Percentiles rank a stretch among this genome's conserved stretches.
phyloP scores from a whole-genome alignment of 2,113 vertebrate genomes.

The Syngnathus typhle region DNA sequence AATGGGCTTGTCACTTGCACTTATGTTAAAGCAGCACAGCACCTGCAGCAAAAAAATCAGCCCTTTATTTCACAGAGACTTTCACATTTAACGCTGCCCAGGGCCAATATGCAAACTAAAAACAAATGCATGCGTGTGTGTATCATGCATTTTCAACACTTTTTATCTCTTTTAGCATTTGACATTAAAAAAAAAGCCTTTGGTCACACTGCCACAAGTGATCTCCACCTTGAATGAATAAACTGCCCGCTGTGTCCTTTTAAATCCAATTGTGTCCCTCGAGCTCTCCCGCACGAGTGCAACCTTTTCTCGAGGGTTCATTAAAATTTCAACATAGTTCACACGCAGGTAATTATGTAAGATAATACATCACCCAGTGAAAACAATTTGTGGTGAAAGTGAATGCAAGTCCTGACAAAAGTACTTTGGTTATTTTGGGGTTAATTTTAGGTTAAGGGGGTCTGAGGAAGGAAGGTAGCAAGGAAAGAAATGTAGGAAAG shows the following conservation, averaged over 20 bases:
- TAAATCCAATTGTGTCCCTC: background rate
- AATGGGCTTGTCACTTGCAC: slow-evolving; percentile 16
- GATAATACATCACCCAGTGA: slow-evolving; percentile 17
- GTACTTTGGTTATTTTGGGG: too few relatives aligned
- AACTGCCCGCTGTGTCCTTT: too few relatives aligned
- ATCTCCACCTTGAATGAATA: slow-evolving; percentile 10
- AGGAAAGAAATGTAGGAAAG: too few relatives aligned
- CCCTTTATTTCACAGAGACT: slow-evolving; percentile 7
- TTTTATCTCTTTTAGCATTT: background rate
- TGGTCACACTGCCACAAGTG: slow-evolving; percentile 8
- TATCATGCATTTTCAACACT: background rate
- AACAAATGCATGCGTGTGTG: background rate
- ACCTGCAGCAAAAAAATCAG: slow-evolving; percentile 1
- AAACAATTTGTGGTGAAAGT: background rate
- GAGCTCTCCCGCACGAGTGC: slow-evolving; percentile 11
- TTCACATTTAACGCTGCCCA: background rate
- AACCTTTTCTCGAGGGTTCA: slow-evolving; percentile 34
- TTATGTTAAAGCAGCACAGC: slow-evolving; percentile 4
- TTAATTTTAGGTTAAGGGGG: too few relatives aligned
- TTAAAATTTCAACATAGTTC: slow-evolving; percentile 47
- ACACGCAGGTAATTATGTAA: slow-evolving; percentile 40
- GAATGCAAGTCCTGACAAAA: background rate
- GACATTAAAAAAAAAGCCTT: background rate
- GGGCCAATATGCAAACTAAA: slow-evolving; percentile 6
- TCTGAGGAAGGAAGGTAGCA: too few relatives aligned